These are phyloP conservation scores for Melipona bicolor DNA, from an alignment of 2,888 invertebrate genomes.

Conservation along the genomic window DNA sequence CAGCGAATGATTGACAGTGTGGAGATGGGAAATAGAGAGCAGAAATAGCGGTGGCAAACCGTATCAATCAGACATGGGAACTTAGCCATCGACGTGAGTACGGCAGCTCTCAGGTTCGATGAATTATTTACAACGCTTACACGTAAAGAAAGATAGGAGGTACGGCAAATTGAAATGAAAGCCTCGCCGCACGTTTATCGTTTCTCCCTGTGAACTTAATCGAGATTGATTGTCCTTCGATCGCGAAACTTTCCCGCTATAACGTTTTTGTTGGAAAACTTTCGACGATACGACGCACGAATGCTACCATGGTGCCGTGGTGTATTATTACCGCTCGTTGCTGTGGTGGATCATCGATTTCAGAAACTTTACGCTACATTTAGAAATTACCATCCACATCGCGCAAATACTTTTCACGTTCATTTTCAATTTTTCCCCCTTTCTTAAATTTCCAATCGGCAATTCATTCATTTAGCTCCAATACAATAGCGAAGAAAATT, in stretches of 20 bases:
- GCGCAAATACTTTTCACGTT: neutral
- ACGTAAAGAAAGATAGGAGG: neutral
- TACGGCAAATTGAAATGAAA: neutral
- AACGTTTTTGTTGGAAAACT: neutral
- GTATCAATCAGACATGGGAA: slow-evolving; percentile 56
- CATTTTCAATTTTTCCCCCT: neutral
- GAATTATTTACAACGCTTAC: slow-evolving; percentile 48
- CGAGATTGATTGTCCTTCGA: neutral
- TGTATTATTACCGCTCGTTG: neutral
- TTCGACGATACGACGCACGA: neutral
- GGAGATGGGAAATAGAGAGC: slow-evolving; percentile 37
- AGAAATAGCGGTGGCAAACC: slow-evolving; percentile 34
- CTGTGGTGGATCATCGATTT: neutral
- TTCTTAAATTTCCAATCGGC: neutral
- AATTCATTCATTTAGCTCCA: neutral
- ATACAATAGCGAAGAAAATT: neutral
- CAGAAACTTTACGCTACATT: neutral
- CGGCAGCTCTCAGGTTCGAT: slow-evolving; percentile 37
- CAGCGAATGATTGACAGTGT: slow-evolving; percentile 50
- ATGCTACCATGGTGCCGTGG: neutral
- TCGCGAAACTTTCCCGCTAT: neutral
- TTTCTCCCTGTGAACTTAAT: neutral
- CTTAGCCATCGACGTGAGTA: slow-evolving; percentile 25
- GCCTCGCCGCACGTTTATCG: neutral
- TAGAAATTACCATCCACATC: neutral